Base-by-base conservation (phyloP, 2,113 vertebrate species). In the Eptatretus burgeri region DNA sequence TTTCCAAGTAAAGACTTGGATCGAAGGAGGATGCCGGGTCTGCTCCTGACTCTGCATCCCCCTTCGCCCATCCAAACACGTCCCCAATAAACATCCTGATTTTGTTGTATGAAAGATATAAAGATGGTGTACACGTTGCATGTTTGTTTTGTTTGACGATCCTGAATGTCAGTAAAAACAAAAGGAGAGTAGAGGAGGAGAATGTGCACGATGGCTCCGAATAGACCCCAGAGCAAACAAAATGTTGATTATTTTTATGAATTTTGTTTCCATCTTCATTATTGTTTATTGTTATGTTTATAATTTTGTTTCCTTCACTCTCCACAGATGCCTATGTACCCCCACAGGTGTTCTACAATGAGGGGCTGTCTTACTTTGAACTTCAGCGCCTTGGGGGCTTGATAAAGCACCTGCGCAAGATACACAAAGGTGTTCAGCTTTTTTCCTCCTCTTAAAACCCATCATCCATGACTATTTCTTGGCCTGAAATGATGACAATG, bases 301-400 rank as follows among this genome's bases (percentile, higher is more conserved):
- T 49, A 56, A 18, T 65, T 62, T 65, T 19, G n/a, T 14, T 7
- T 60, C n/a, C 20, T 65, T 18, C 53, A 51, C 2, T 17, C 14
- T 13, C 64, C 16, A 62, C 68, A 98, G 91, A 84, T 14, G 85
- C 84, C 1, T 93, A 87, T 63, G 76, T 95, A 13, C 87, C 89
- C 1, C 89, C 91, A 14, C 91, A 98, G 73, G 71, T 98, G 60
- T 98, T 98, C 76, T 95, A 93, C 73, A 98, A 95, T 2, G 91
- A 88, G 66, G 94, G 94, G 66, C 88, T 95, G 71, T 88, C 95
- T 73, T 98, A 93, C 75, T 98, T 93, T 53, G 91, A 98, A 73
- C 79, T 93, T 62, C 91, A 98, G 75, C 74, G 87, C 49, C 81
- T 98, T 1, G 91, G 91, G 8, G 91, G 91, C 9, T 84, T 98